These are phyloP conservation scores for Silurus lanzhouensis DNA, from an alignment of 2,797 vertebrate species.

Conservation along the genomic window DNA sequence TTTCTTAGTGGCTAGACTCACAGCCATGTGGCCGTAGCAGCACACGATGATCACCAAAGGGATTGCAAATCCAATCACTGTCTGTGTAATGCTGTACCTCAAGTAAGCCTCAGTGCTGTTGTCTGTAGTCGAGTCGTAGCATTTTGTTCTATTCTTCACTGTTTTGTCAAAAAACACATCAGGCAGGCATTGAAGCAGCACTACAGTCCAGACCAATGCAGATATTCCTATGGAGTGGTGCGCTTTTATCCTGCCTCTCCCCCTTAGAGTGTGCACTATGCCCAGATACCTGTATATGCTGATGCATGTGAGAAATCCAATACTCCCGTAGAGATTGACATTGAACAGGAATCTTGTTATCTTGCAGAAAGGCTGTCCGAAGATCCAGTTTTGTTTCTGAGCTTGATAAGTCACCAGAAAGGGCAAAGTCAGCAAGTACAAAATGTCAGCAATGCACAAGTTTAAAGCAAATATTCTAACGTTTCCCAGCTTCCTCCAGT, in stretches of 20 bases:
- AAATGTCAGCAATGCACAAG: conserved; percentile 78
- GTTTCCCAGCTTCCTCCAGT: conserved; percentile 62
- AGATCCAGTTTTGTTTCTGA: conserved; percentile 67
- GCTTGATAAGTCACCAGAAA: conserved; percentile 77
- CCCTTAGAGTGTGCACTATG: conserved; percentile 76
- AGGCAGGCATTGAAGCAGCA: conserved; percentile 70
- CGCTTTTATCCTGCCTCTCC: conserved; percentile 66
- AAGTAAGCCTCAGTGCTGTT: conserved; percentile 56
- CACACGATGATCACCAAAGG: conserved; percentile 74
- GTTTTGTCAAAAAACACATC: conserved; percentile 71
- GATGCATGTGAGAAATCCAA: conserved; percentile 83
- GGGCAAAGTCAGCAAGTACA: conserved; percentile 79
- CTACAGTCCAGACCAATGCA: conserved; percentile 69
- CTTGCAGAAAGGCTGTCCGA: conserved; percentile 76
- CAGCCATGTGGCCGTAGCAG: conserved; percentile 77
- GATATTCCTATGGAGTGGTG: conserved; percentile 59
- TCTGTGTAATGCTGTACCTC: conserved; percentile 68
- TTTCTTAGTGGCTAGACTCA: conserved; percentile 64
- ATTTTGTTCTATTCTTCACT: accelerated
- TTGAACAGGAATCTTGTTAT: conserved; percentile 78
- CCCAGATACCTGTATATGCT: conserved; percentile 81
- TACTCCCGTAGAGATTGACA: conserved; percentile 82
- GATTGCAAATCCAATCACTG: conserved; percentile 72
- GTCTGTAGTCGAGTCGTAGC: conserved; percentile 66
- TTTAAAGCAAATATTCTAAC: conserved; percentile 75